Conservation (phyloP, 2,797 vertebrate species). For the Enteromius thamalakanensis region DNA sequence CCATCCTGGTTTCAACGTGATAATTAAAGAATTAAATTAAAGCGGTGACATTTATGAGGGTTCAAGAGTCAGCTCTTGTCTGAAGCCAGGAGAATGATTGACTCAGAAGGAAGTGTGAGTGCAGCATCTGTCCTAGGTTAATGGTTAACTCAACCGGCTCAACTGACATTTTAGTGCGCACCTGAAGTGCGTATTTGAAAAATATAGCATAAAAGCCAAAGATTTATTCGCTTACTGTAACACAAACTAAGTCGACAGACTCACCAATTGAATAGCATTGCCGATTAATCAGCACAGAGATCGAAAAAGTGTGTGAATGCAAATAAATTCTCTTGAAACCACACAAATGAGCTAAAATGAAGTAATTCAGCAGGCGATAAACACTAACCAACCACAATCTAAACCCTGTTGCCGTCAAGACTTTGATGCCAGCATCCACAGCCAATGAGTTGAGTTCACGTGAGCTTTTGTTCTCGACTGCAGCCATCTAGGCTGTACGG, state of each 20-base stretch:
- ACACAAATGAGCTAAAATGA: not conserved
- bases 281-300: slow-evolving; percentile 3
- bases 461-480: slow-evolving; percentile 39
- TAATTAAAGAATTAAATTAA: slow-evolving; percentile 60
- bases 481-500: slow-evolving; percentile 3
- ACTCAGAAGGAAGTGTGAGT: slow-evolving; percentile 39
- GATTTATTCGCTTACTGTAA: not conserved
- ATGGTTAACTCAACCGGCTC: slow-evolving; percentile 53
- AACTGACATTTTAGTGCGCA: slow-evolving; percentile 41
- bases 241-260: not conserved
- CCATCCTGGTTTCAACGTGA: not conserved
- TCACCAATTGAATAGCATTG: not conserved
- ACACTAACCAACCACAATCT: not conserved
- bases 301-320: not conserved
- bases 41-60: slow-evolving; percentile 55
- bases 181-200: not conserved
- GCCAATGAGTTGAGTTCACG: slow-evolving; percentile 19
- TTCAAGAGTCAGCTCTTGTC: slow-evolving; percentile 44
- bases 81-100: slow-evolving; percentile 47
- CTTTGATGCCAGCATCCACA: not conserved
- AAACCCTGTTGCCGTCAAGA: not conserved
- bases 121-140: slow-evolving; percentile 50
- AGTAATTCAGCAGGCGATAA: not conserved
- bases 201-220: not conserved
- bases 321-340: not conserved